Evolutionary conservation across 2,888 invertebrate genomes (phyloP).

Genomic region (Harmothoe impar): DNA sequence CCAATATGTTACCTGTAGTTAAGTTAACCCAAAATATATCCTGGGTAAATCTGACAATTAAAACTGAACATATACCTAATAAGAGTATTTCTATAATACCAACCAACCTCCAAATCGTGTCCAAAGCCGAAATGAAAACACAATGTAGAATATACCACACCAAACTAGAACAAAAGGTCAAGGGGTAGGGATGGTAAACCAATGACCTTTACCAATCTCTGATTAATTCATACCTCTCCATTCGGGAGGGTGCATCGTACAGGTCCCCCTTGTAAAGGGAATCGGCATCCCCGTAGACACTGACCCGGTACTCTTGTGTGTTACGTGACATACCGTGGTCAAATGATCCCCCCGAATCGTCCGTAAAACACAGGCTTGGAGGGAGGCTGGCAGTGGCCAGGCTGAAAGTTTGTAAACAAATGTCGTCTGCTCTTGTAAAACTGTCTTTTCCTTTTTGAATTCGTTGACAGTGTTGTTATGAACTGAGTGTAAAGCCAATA

Average conservation of each 20-base stretch:
- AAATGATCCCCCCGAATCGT: background rate
- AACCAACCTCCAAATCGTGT: no score
- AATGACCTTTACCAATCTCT: background rate
- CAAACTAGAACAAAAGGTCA: background rate
- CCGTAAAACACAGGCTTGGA: constrained; percentile 40
- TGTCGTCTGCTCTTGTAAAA: no score
- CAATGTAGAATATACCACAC: background rate
- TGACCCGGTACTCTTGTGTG: constrained; percentile 30
- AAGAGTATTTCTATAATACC: no score
- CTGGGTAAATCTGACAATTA: no score
- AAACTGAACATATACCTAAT: no score
- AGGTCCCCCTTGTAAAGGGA: constrained; percentile 31
- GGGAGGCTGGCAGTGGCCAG: constrained; percentile 51
- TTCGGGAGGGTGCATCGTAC: constrained; percentile 40
- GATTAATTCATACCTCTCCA: constrained; percentile 25
- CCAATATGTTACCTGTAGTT: no score
- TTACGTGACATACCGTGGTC: background rate
- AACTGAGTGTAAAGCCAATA: no score
- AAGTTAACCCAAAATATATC: no score
- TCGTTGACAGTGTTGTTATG: no score
- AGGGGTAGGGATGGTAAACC: background rate
- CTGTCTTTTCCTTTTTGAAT: no score
- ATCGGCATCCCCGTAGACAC: constrained; percentile 51
- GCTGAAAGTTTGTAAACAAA: background rate
- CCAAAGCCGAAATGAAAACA: background rate